These are phyloP conservation scores for Synanthedon andrenaeformis DNA, from an alignment of 2,888 invertebrate genomes.

Conservation along the genomic window DNA sequence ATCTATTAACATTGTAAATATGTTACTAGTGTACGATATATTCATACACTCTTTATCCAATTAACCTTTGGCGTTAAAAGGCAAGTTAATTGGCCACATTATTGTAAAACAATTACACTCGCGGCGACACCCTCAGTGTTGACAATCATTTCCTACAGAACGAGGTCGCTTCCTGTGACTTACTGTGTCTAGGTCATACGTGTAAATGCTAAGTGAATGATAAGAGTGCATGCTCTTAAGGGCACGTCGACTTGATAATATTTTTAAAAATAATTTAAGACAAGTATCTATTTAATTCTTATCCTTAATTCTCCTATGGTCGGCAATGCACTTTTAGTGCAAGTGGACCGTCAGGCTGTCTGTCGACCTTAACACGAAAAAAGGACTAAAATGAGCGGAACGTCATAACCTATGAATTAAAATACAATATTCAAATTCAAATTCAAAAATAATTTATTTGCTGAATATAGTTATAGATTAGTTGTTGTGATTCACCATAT, in stretches of 20 bases:
- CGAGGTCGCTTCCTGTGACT: background rate
- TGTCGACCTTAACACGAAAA: no score
- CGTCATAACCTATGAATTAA: no score
- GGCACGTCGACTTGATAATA: background rate
- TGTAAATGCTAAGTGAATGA: constrained; percentile 1
- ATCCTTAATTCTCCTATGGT: no score
- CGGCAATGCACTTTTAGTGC: no score
- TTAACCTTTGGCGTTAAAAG: constrained; percentile 3
- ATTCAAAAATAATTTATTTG: no score
- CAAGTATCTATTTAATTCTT: no score
- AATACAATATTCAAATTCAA: no score
- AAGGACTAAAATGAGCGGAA: no score
- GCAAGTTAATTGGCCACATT: background rate
- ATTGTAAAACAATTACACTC: constrained; percentile 1
- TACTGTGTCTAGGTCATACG: background rate
- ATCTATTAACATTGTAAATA: background rate
- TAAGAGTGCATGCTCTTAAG: background rate
- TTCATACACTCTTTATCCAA: constrained; percentile 1
- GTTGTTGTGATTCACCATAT: no score
- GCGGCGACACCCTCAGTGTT: background rate
- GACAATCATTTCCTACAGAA: background rate
- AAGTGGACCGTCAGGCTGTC: no score
- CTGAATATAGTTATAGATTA: no score
- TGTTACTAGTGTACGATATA: constrained; percentile 2
- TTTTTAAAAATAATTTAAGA: background rate